phyloP scores from a whole-genome alignment of 2,797 vertebrate genomes.

The Poeciliopsis gracilis region DNA sequence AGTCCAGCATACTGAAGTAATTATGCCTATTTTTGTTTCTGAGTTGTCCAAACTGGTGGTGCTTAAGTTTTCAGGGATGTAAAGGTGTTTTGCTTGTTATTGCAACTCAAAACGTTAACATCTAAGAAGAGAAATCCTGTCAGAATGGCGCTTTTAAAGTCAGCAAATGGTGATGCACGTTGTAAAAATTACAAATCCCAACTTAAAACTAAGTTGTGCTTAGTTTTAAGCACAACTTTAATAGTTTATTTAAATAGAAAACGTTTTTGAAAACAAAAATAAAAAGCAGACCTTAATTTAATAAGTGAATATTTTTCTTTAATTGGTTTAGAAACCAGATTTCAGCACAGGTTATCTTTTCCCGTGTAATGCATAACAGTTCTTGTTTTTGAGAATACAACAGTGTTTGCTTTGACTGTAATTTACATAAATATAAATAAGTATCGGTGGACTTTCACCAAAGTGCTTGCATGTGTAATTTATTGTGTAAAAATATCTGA shows the following conservation, averaged over 20 bases:
- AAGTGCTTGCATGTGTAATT: neutral
- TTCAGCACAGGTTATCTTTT: neutral
- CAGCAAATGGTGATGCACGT: neutral
- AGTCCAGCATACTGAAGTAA: neutral
- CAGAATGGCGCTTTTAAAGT: neutral
- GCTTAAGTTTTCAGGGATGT: neutral
- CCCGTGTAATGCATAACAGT: neutral
- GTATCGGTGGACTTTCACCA: neutral
- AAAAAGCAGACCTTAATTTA: neutral
- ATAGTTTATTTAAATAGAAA: neutral
- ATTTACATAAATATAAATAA: neutral
- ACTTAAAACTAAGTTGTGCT: too few relatives aligned
- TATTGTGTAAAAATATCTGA: neutral
- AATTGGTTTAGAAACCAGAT: neutral
- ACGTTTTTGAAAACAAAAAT: neutral
- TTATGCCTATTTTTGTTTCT: neutral
- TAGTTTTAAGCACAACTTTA: neutral
- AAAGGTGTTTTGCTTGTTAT: neutral
- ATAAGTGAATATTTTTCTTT: neutral
- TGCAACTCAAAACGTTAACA: neutral
- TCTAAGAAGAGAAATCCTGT: neutral
- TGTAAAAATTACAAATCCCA: neutral
- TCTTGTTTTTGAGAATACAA: neutral
- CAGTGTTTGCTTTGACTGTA: neutral
- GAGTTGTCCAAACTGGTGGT: neutral